Evolutionary conservation across 2,113 vertebrate species (phyloP), one percentile per base, ranked within the genome.

Genomic region (Cinclus mexicanus): DNA sequence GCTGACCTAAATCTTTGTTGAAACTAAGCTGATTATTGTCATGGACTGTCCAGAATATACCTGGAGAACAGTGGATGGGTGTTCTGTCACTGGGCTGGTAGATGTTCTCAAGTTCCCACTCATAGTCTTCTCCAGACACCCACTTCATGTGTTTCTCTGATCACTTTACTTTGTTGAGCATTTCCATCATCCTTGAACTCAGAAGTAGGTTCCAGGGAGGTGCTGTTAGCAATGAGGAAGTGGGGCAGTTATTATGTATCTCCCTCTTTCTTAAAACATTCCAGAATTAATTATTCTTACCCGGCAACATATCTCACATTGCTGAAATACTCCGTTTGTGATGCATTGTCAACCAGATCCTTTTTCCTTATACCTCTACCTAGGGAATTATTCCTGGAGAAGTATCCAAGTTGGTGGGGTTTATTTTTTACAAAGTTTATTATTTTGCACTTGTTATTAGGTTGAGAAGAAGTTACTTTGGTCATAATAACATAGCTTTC

Each of bases 1-100:
- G 72, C 68, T 94, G 84, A 94, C 87, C 74, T 91, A 76, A 82
- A 93, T 94, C 91, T 83, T 56, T 56, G 41, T 61, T 84, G 70
- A 61, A 79, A 89, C 41, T 49, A 94, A 95, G 83, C 74, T 84
- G 86, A 63, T 90, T 89, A 84, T 95, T 89, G 55, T 35, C 39
- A 52, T 70, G 12, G 3, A 2, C 19, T 86, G 1, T 24, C 23
- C 64, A 55, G 60, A 25, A n/a, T 8, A 29, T 46, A 56, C 44
- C n/a, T 61, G 75, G 57, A 61, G 63, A 90, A 15, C 49, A 59
- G 21, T 25, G 55, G 24, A 10, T 65, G 59, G 2, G 26, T 50
- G 41, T 72, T 83, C 28, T 39, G 26, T 29, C 50, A 56, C 21
- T 55, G 55, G 29, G 11, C 47, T 50, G 16, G 10, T 39, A 29